Conservation (phyloP, 2,888 invertebrate species). For the Diloba caeruleocephala region DNA sequence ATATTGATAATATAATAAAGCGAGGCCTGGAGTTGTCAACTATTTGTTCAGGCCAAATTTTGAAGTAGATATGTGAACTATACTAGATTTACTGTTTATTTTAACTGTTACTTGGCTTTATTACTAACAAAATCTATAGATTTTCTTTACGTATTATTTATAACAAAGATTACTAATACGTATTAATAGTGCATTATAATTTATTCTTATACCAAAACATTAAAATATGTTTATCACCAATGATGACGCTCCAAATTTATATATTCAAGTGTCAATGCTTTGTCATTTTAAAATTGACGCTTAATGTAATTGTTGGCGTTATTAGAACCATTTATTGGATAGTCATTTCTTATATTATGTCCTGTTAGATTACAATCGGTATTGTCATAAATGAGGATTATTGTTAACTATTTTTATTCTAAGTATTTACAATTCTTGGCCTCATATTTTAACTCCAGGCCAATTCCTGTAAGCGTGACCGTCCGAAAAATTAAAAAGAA, state of each 20-base stretch:
- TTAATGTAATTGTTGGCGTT: conserved; percentile 28
- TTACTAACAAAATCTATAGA: background rate
- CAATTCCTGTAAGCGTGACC: conserved; percentile 38
- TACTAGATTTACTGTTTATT: background rate
- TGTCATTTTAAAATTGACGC: conserved; percentile 13
- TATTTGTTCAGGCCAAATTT: too few relatives aligned
- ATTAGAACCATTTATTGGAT: conserved; percentile 1
- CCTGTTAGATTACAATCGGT: conserved; percentile 2
- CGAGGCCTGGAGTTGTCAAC: background rate
- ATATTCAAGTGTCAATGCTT: background rate
- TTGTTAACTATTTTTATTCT: background rate
- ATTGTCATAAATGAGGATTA: conserved; percentile 21
- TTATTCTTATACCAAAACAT: conserved; percentile 20
- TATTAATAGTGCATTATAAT: conserved; percentile 31
- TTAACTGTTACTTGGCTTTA: background rate
- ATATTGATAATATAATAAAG: too few relatives aligned
- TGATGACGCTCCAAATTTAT: conserved; percentile 16
- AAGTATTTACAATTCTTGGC: conserved; percentile 7
- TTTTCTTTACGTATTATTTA: conserved; percentile 18
- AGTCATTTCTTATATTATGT: background rate
- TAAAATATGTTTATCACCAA: conserved; percentile 10
- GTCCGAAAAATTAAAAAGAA: conserved; percentile 38
- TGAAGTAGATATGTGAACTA: background rate
- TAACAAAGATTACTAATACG: conserved; percentile 5
- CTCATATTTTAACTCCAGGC: conserved; percentile 5